Base-by-base conservation (phyloP, 2,888 invertebrate species). In the Catonia carolina region DNA sequence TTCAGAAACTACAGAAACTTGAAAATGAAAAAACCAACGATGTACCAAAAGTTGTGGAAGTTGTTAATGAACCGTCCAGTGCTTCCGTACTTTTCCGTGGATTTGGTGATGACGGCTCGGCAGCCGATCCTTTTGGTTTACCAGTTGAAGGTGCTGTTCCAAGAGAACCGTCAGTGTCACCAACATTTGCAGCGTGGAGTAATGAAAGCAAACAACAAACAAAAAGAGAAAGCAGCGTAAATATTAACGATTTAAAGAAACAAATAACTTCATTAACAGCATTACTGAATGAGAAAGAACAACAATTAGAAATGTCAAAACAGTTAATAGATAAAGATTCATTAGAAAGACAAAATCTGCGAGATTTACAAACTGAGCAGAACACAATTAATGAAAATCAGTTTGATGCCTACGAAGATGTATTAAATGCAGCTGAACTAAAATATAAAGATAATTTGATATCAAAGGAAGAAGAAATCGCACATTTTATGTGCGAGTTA, bases 391-490 rank as follows among this genome's bases (percentile, higher is more conserved):
- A 56, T 37, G 52, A 47, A 7, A 50, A 57, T 35, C 42, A 45
- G 22, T 33, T 56, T 17, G 53, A 56, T 50, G 41, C n/a, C 8
- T 56, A 55, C 27, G 31, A 55, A 22, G 56, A 58, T 22, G 8
- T 41, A 6, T 54, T 59, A 39, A 55, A 54, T 17, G 58, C 60
- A 37, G 50, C 55, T 23, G 56, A 58, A 23, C 35, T 53, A 35
- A 60, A 61, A 27, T 60, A 52, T 41, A 59, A 61, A 18, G 57
- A 61, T 39, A 57, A 56, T 33, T 41, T 61, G 17, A 42, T 61
- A 6, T 55, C 55, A 12, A 52, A 60, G 23, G 61, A 62, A n/a
- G 57, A 55, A 48, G 54, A 60, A 37, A 51, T 57, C 10, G 56
- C 60, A 2, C 57, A 55, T 48, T 39, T 60, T 15, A 42, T 55